Base-by-base conservation (phyloP, 2,888 invertebrate species). In the Perithous albicinctus region DNA sequence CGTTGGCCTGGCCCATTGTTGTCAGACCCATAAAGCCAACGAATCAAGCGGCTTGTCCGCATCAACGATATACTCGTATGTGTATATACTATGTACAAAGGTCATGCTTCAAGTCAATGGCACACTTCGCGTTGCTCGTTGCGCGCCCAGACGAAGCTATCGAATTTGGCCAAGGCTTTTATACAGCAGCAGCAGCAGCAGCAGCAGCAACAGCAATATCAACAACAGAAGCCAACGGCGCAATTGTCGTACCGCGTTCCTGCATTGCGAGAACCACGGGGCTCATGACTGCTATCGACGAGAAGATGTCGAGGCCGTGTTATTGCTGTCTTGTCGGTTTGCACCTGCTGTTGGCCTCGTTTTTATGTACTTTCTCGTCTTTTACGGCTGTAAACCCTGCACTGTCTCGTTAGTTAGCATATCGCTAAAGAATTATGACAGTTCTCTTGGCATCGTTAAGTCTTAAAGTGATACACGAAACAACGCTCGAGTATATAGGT, bases 1-100 rank as follows among this genome's bases (percentile, higher is more conserved):
- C 84, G 74, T 83, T 83, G 84, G 78, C 79, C 81, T 66, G 83
- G 61, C 15, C 76, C 82, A 81, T 84, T 83, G 81, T 84, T 83
- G 79, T 70, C 63, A 70, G 51, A 46, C 41, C 48, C 70, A 51
- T 35, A 59, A 59, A 75, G 43, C 70, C n/a, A 20, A 32, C 26
- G 54, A 48, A 66, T 32, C 54, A 18, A 43, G 75, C 23, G 18
- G 26, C n/a, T 35, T 38, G 29, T 29, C 15, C 72, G 26, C 35
- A 26, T 20, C 35, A 43, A 56, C 76, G 61, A 41, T 38, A 56
- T 12, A 43, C 43, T n/a, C n/a, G n/a, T n/a, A n/a, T n/a, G n/a
- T n/a, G n/a, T n/a, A 43, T 43, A 48, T 18, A 18, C 18, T n/a
- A n/a, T n/a, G 26, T 51, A 32, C 67, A 69, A 54, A 79, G 67